Evolutionary conservation across 2,888 invertebrate species (phyloP).

Genomic region (Drosophila paramelanica): DNA sequence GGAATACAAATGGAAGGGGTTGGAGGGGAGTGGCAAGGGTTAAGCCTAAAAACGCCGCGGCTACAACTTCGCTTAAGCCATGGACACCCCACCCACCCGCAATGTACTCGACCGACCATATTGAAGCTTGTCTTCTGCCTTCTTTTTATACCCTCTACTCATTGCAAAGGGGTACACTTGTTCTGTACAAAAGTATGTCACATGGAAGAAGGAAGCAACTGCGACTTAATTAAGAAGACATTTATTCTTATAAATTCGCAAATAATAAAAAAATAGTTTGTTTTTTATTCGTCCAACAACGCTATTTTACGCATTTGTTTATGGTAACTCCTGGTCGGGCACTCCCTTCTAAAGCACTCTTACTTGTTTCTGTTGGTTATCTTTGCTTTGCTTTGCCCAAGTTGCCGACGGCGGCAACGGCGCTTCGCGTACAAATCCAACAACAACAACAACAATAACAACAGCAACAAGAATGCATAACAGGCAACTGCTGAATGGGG

Average conservation of each 20-base stretch:
- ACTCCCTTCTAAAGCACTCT: too few species aligned
- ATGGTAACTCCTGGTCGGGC: too few species aligned
- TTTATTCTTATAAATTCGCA: too few species aligned
- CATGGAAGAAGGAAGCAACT: too few species aligned
- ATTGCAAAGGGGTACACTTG: too few species aligned
- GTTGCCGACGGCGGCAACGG: conserved; percentile 74
- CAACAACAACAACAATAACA: conserved; percentile 35
- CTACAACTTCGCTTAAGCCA: conserved; percentile 30
- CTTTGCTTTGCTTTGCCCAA: conserved; percentile 42
- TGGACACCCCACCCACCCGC: background rate
- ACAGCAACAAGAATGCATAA: conserved; percentile 6
- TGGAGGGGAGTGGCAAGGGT: conserved; percentile 5
- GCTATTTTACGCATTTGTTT: too few species aligned
- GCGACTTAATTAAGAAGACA: too few species aligned
- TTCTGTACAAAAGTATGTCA: too few species aligned
- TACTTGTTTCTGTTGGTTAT: conserved; percentile 26
- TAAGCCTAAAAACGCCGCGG: conserved; percentile 34
- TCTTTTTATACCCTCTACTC: conserved; percentile 1
- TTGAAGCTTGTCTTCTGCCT: conserved; percentile 43
- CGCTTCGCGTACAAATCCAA: conserved; percentile 72
- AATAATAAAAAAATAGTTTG: too few species aligned
- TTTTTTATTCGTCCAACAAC: too few species aligned
- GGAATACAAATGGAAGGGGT: conserved; percentile 43
- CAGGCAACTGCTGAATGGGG: conserved; percentile 63
- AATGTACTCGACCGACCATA: background rate